Evolutionary conservation across 2,888 invertebrate species (phyloP).

Genomic region (Melanotus villosus): DNA sequence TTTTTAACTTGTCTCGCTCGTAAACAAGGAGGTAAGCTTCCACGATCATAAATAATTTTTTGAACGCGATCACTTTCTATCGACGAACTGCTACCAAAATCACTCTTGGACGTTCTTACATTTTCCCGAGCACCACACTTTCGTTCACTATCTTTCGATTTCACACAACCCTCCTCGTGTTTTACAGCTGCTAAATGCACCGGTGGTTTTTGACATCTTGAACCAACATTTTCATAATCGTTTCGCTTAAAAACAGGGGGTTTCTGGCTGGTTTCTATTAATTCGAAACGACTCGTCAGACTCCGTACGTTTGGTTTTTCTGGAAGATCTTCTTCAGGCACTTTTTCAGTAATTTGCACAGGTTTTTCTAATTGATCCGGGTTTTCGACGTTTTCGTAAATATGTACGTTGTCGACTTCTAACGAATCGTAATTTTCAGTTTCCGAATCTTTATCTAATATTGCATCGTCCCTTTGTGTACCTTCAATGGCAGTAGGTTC

Average conservation of each 20-base stretch:
- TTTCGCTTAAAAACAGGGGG: slow-evolving; percentile 52
- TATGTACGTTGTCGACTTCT: slow-evolving; percentile 58
- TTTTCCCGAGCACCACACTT: slow-evolving; percentile 6
- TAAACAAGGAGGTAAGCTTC: slow-evolving; percentile 72
- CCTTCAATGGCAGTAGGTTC: background rate
- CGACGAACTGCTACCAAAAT: slow-evolving; percentile 32
- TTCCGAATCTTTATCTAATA: slow-evolving; percentile 37
- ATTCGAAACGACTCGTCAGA: slow-evolving; percentile 61
- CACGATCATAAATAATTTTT: slow-evolving; percentile 39
- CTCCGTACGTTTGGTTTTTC: slow-evolving; percentile 39
- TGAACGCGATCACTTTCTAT: slow-evolving; percentile 29
- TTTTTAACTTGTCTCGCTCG: slow-evolving; percentile 76
- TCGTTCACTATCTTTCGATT: background rate
- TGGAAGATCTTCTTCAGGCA: slow-evolving; percentile 8
- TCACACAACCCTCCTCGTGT: background rate
- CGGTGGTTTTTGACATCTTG: slow-evolving; percentile 20
- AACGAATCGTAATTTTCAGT: slow-evolving; percentile 59
- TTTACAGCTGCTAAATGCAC: background rate
- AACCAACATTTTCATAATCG: slow-evolving; percentile 19
- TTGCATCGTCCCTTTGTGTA: slow-evolving; percentile 30
- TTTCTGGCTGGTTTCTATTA: slow-evolving; percentile 65
- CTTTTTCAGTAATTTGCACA: background rate
- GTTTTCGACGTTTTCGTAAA: slow-evolving; percentile 63
- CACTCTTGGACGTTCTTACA: slow-evolving; percentile 7
- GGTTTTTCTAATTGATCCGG: slow-evolving; percentile 2